phyloP scores from a whole-genome alignment of 2,797 vertebrate genomes.

The Channa striata region DNA sequence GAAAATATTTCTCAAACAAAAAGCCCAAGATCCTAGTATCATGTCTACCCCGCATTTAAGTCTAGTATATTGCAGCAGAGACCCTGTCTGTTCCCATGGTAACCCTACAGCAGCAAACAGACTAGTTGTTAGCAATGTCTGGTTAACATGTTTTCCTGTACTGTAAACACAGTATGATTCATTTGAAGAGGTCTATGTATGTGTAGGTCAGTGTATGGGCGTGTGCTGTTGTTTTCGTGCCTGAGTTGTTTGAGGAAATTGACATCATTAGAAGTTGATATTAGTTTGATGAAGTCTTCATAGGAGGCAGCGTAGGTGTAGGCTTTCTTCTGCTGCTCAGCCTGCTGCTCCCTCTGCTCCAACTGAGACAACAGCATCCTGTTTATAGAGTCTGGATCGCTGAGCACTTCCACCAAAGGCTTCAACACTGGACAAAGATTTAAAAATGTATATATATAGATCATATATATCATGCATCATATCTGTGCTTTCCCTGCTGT shows the following conservation, averaged over 20 bases:
- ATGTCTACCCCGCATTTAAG: conserved; percentile 36
- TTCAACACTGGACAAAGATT: conserved; percentile 86
- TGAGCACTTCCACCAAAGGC: conserved; percentile 93
- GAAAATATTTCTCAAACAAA: conserved; percentile 31
- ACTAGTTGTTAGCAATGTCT: conserved; percentile 17
- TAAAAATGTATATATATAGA: background rate
- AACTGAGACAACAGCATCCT: conserved; percentile 93
- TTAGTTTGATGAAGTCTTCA: conserved; percentile 98
- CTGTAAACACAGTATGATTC: background rate
- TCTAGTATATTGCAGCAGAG: conserved; percentile 22
- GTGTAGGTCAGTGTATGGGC: background rate
- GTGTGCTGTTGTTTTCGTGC: conserved; percentile 69
- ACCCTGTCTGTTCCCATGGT: conserved; percentile 70
- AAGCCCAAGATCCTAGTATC: conserved; percentile 8
- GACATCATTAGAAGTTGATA: conserved; percentile 93
- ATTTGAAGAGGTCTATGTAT: background rate
- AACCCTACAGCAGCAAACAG: conserved; percentile 57
- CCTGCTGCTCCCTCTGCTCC: conserved; percentile 95
- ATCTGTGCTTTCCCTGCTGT: no score
- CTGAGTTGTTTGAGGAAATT: conserved; percentile 98
- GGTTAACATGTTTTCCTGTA: conserved; percentile 18
- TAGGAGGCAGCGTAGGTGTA: conserved; percentile 98
- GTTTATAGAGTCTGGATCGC: conserved; percentile 97
- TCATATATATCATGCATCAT: no score
- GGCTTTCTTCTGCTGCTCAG: conserved; percentile 95